Conservation (phyloP, 1,140 invertebrate genomes). For the Musca domestica region DNA sequence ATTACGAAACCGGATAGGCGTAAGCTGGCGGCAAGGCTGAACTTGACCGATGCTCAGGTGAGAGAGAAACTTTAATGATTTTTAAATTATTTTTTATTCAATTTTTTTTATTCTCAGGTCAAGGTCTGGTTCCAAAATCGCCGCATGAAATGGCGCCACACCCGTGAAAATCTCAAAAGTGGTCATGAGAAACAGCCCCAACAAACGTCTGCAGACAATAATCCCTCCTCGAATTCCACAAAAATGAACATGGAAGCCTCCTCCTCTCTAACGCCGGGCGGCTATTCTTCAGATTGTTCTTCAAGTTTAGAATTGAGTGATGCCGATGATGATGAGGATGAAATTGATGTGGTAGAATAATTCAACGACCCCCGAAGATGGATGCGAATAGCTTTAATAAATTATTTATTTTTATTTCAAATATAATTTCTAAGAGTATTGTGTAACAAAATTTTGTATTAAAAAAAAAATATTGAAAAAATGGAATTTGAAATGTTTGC, state of each 20-base stretch:
- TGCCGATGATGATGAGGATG: constrained; percentile 49
- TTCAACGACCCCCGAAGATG: not conserved
- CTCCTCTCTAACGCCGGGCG: not conserved
- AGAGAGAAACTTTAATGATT: constrained; percentile 36
- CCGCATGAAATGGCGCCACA: constrained; percentile 89
- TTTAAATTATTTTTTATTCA: not conserved
- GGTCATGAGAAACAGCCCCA: constrained; percentile 43
- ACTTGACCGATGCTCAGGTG: constrained; percentile 92
- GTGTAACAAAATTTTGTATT: too few species aligned
- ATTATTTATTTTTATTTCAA: constrained; percentile 8
- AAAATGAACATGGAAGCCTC: not conserved
- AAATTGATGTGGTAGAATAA: constrained; percentile 56
- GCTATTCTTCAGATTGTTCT: constrained; percentile 37
- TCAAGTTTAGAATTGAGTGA: constrained; percentile 37
- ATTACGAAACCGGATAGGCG: constrained; percentile 96
- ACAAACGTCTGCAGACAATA: not conserved
- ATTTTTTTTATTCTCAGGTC: constrained; percentile 59
- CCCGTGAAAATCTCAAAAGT: constrained; percentile 64
- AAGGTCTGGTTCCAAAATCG: constrained; percentile 95
- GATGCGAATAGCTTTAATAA: too few species aligned
- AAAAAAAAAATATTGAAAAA: too few species aligned
- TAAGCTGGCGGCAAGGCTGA: constrained; percentile 91
- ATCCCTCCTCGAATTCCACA: not conserved
- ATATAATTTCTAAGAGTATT: too few species aligned
- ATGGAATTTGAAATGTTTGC: too few species aligned